A percentile compares a stretch with the other conserved stretches of the same genome.
Evolutionary conservation across 2,113 vertebrate genomes (phyloP).

Genomic region (Lamprotornis superbus): DNA sequence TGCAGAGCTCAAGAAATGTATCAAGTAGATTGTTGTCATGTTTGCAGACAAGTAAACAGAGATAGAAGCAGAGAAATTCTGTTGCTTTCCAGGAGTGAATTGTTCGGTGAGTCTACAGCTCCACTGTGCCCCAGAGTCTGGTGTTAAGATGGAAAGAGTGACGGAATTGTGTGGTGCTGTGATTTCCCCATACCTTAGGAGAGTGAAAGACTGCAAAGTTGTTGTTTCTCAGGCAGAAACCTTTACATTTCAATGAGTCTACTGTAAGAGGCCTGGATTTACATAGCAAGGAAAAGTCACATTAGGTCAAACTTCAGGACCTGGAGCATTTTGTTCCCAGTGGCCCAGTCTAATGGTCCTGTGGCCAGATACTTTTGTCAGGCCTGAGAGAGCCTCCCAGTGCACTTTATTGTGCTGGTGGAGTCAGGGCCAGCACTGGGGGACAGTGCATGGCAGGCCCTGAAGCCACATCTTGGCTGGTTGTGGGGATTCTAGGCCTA

Average conservation of each 20-base stretch:
- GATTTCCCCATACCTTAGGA: not conserved
- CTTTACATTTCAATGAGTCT: not conserved
- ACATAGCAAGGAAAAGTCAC: not conserved
- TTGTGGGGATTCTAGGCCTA: too few relatives aligned
- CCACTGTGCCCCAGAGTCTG: not conserved
- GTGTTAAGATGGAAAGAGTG: not conserved
- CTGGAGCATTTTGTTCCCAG: not conserved
- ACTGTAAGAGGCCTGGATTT: not conserved
- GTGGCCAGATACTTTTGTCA: not conserved
- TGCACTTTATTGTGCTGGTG: not conserved
- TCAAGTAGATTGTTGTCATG: not conserved
- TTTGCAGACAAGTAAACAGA: not conserved
- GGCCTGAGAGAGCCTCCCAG: not conserved
- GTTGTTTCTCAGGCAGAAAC: not conserved
- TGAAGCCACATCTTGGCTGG: accelerated
- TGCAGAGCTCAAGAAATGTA: not conserved
- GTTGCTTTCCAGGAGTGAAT: not conserved
- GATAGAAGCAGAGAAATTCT: not conserved
- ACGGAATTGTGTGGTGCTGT: not conserved
- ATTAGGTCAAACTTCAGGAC: not conserved
- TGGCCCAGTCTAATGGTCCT: not conserved
- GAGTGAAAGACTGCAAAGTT: not conserved
- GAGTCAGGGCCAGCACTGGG: not conserved
- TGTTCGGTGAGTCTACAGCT: not conserved
- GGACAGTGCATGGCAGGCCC: accelerated